These are phyloP conservation scores for Drosophila tani DNA, from an alignment of 1,140 invertebrate species.

Conservation along the genomic window DNA sequence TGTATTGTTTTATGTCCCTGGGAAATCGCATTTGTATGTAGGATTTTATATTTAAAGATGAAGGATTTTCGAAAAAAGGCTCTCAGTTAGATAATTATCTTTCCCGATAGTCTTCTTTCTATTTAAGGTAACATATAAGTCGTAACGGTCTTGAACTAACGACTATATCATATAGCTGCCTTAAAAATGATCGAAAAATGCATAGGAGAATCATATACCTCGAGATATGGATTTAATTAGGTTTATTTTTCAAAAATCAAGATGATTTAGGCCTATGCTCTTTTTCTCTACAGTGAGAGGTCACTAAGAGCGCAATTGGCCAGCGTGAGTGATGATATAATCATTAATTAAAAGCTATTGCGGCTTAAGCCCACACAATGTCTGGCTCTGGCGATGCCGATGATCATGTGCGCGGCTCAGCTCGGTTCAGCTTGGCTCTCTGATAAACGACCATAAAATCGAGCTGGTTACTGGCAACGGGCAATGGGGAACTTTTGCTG, in stretches of 20 bases:
- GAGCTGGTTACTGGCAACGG: not conserved
- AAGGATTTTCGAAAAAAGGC: too few relatives aligned
- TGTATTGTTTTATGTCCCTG: too few relatives aligned
- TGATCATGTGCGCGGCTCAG: constrained; percentile 19
- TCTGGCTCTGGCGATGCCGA: constrained; percentile 6
- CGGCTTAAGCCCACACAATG: constrained; percentile 37
- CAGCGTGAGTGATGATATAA: constrained; percentile 59
- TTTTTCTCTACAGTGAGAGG: not conserved
- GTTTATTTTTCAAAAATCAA: constrained; percentile 1
- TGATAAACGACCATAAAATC: constrained; percentile 57
- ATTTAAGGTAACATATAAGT: too few relatives aligned
- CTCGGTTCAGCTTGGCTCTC: constrained; percentile 33
- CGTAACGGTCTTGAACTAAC: too few relatives aligned
- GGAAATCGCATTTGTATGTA: too few relatives aligned
- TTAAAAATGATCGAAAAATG: not conserved
- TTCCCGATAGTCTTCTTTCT: too few relatives aligned
- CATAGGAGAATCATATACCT: not conserved
- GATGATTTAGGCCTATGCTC: not conserved
- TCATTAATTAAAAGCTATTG: constrained; percentile 63
- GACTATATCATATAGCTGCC: too few relatives aligned
- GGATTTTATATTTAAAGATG: too few relatives aligned
- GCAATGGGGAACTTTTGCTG: constrained; percentile 8
- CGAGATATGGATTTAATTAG: not conserved
- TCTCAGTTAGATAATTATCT: too few relatives aligned
- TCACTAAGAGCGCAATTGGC: constrained; percentile 11